These are phyloP conservation scores for Entomobrya proxima DNA, from an alignment of 2,888 invertebrate genomes.

Conservation along the genomic window DNA sequence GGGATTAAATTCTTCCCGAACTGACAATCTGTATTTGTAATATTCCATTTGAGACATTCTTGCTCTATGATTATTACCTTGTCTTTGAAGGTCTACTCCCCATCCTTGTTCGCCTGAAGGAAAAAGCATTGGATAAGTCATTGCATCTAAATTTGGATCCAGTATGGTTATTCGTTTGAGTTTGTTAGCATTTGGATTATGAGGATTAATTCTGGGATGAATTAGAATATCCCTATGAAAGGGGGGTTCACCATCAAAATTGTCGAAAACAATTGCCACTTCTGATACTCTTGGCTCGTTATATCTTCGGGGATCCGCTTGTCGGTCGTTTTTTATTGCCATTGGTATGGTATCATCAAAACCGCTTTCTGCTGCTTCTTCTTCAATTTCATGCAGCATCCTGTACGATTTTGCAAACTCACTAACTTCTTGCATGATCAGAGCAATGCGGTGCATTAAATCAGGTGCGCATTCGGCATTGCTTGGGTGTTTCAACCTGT, in stretches of 20 bases:
- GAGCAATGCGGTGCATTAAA: not conserved
- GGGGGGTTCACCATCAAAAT: too few relatives aligned
- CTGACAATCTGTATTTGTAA: slow-evolving; percentile 59
- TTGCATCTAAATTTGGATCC: too few relatives aligned
- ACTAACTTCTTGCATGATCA: not conserved
- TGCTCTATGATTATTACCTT: too few relatives aligned
- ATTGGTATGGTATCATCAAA: not conserved
- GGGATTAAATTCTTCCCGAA: slow-evolving; percentile 74
- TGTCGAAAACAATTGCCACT: too few relatives aligned
- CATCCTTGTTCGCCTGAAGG: too few relatives aligned
- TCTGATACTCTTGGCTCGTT: slow-evolving; percentile 7
- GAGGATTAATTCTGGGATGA: too few relatives aligned
- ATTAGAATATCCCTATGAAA: too few relatives aligned
- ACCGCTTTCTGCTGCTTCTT: not conserved
- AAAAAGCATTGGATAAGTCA: too few relatives aligned
- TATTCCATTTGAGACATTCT: slow-evolving; percentile 49
- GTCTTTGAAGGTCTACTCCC: too few relatives aligned
- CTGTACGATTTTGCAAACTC: slow-evolving; percentile 8
- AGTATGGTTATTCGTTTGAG: too few relatives aligned
- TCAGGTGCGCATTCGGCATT: not conserved
- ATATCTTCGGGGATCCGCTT: not conserved
- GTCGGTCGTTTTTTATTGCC: slow-evolving; percentile 7
- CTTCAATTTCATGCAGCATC: not conserved
- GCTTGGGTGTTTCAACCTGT: not conserved
- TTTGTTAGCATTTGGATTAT: too few relatives aligned